Base-by-base conservation (phyloP, 1,140 invertebrate species). In the Solenopsis fugax region DNA sequence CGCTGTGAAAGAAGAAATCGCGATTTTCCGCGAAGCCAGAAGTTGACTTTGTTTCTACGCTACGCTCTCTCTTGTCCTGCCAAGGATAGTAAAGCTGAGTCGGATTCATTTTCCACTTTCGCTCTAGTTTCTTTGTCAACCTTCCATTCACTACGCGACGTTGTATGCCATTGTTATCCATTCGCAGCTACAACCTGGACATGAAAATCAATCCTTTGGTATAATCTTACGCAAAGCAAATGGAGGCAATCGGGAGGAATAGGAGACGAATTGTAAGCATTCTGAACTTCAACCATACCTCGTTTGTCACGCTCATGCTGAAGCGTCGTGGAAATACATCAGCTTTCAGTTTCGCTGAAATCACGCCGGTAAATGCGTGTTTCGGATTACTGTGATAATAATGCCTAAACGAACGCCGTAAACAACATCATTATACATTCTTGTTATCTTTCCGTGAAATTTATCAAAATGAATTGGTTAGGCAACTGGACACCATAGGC, bases 241-340 rank as follows among this genome's bases (percentile, higher is more conserved):
- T 82, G 9, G 41, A 82, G 69, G 67, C 54, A 60, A 82, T 73
- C 67, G 67, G 45, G 41, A 73, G 67, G 24, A 82, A 73, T 73
- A 37, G 24, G 16, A 82, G 80, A 82, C 24, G 69, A 82, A 73
- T 82, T 58, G 80, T 73, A 16, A 82, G 67, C 80, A 60, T 37
- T 82, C 58, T 48, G 80, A 82, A 82, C 54, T 60, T 48, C n/a
- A 73, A 82, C 37, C 41, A 2, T 37, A 6, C 4, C 54, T 73
- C 80, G 78, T 81, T 81, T 72, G 16, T 82, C 80, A 82, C 54
- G 52, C 6, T 73, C 80, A 24, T 54, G 34, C 62, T 71, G 50
- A 69, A 50, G 64, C 29, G 13, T n/a, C 34, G 52, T 60, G 21
- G 67, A 73, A 48, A 60, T 73, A 73, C 50, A 58, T 82, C 67